Evolutionary conservation across 2,797 vertebrate genomes (phyloP).

Genomic region (Sparus aurata): DNA sequence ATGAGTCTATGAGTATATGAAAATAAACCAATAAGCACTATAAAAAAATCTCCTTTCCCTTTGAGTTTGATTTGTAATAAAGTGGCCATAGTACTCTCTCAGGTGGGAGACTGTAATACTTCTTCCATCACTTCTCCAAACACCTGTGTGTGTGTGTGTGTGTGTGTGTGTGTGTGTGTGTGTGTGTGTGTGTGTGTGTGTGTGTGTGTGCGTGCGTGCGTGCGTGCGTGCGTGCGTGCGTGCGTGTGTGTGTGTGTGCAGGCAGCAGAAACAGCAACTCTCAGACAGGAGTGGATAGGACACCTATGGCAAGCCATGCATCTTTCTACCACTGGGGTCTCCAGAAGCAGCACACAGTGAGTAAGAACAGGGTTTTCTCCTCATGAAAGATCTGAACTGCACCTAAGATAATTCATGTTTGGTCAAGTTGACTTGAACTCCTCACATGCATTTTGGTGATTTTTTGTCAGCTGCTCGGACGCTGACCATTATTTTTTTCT

Average conservation of each 20-base stretch:
- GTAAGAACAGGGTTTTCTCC: neutral
- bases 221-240: conserved; percentile 13
- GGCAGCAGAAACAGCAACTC: conserved; percentile 81
- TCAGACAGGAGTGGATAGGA: conserved; percentile 81
- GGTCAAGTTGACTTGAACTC: neutral
- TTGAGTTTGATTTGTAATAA: too few species aligned
- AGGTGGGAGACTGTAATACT: too few species aligned
- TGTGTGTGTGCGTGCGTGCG: conserved; percentile 21
- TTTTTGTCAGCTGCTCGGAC: neutral
- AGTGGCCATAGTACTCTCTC: too few species aligned
- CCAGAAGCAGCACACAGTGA: conserved; percentile 62
- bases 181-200: conserved; percentile 31
- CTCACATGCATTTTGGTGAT: neutral
- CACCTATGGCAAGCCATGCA: conserved; percentile 84
- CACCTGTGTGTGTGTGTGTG: neutral
- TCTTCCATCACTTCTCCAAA: neutral
- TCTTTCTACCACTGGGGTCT: conserved; percentile 49
- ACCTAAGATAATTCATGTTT: neutral
- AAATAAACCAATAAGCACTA: too few species aligned
- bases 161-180: conserved; percentile 23
- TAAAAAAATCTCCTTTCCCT: too few species aligned
- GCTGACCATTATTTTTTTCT: neutral
- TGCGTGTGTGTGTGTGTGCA: conserved; percentile 56
- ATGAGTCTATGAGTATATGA: too few species aligned
- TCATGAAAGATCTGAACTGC: neutral